Evolutionary conservation across 2,113 vertebrate species (phyloP), one percentile per base, ranked within the genome.

Genomic region (Entosphenus tridentatus): DNA sequence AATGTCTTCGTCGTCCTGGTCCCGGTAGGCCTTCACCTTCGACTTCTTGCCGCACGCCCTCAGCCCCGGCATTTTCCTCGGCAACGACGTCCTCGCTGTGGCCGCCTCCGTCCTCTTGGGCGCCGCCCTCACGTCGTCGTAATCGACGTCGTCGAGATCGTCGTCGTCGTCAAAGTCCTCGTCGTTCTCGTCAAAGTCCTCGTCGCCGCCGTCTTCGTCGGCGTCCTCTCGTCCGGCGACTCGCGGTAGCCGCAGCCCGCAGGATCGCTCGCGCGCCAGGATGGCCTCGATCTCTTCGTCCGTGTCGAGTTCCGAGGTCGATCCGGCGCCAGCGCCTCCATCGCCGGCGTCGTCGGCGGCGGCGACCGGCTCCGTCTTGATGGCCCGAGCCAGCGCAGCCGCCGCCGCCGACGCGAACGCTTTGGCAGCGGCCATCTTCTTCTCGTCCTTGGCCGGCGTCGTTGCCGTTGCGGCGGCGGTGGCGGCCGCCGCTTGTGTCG

Each of bases 241-340:
- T 16, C 62, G 21, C 10, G 21, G n/a, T 1, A 65, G n/a, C n/a
- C 21, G n/a, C 8, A 65, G n/a, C 62, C 21, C 62, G 8, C n/a
- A 9, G 62, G 62, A 21, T 21, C n/a, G n/a, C 21, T 65, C 8
- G n/a, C 62, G 62, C n/a, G 62, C 62, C 62, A 65, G 21, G 21
- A 65, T 65, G n/a, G 62, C 62, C 62, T 65, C 62, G 21, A 65
- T 65, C 62, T 65, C 62, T 9, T 3, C 62, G 10, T 65, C 62
- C 21, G 62, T 65, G 62, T 65, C 62, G 62, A 65, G 62, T 65
- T 65, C 62, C n/a, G 62, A 65, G 21, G n/a, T 21, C 62, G 62
- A 65, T 11, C 10, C 62, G 62, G 62, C 62, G n/a, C 21, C 21
- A 65, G n/a, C 10, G 10, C n/a, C n/a, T 65, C 62, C n/a, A 65